A percentile compares a stretch with the other conserved stretches of the same genome.
Evolutionary conservation across 2,888 invertebrate genomes (phyloP).

Genomic region (Polia nebulosa): DNA sequence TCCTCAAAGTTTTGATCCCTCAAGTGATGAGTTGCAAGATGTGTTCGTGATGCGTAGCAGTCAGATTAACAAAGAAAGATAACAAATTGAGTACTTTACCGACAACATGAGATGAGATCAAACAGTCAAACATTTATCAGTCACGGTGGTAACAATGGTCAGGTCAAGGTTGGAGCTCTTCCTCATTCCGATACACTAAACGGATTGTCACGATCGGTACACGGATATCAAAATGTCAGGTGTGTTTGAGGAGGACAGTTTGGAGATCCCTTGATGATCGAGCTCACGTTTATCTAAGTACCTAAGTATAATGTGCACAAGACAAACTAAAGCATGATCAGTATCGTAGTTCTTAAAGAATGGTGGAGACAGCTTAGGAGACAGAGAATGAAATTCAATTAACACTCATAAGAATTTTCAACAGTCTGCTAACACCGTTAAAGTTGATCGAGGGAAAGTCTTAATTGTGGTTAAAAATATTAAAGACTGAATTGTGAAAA

Average conservation of each 20-base stretch:
- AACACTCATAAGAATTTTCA: not conserved
- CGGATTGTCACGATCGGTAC: slow-evolving; percentile 48
- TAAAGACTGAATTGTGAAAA: too few relatives aligned
- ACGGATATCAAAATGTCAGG: slow-evolving; percentile 52
- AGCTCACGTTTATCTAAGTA: not conserved
- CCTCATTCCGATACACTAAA: slow-evolving; percentile 61
- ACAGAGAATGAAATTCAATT: not conserved
- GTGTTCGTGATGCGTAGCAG: slow-evolving; percentile 5
- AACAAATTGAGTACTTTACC: slow-evolving; percentile 38
- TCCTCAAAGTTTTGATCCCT: not conserved
- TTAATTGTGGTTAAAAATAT: not conserved
- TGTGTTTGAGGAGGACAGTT: slow-evolving; percentile 33
- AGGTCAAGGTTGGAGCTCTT: slow-evolving; percentile 60
- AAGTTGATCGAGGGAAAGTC: not conserved
- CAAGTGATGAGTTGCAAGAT: slow-evolving; percentile 21
- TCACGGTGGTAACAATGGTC: slow-evolving; percentile 41
- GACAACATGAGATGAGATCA: slow-evolving; percentile 40
- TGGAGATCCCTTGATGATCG: not conserved
- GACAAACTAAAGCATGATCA: not conserved
- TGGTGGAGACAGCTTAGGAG: not conserved
- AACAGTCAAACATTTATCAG: slow-evolving; percentile 41
- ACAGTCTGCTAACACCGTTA: not conserved
- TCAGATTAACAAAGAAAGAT: slow-evolving; percentile 30
- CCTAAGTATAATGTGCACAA: not conserved
- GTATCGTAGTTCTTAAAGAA: not conserved